Base-by-base conservation (phyloP, 2,797 vertebrate species). In the Karalla daura region DNA sequence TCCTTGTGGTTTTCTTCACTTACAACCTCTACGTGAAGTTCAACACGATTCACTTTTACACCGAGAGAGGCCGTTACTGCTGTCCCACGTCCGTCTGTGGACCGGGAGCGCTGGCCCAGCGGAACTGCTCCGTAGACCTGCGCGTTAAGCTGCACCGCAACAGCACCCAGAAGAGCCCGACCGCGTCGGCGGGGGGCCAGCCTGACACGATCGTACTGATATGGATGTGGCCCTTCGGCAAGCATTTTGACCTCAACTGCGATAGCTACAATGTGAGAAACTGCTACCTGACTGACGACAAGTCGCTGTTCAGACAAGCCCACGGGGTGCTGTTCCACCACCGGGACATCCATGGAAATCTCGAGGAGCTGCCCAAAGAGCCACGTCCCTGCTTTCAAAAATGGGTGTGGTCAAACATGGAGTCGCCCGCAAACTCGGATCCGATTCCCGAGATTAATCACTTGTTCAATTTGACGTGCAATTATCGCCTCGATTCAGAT, bases 371-470 rank as follows among this genome's bases (percentile, higher is more conserved):
- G 18, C 75, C 60, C 0, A 25, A 23, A 28, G 20, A 47, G 7
- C 28, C 28, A 30, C 68, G 75, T 13, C 79, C 81, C 8, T 21
- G 15, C 17, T 53, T 71, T 12, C 83, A 88, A 55, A 87, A 79
- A 43, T 88, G 82, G 86, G 49, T 86, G 13, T 88, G 84, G 84
- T 67, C 13, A 4, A 85, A 83, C 30, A 70, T 74, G 78, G 85
- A 87, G 70, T 81, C 86, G 17, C 83, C 86, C 4, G 25, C 2
- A 2, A 17, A 80, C 58, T 44, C 62, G 2, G 0, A 0, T 2
- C 2, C 0, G n/a, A 1, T 13, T 0, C 7, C 43, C 7, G 0
- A 0, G 5, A 3, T 74, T 7, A 49, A 80, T 1, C 0, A 58
- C 2, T 3, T 68, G 2, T 80, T 86, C 24, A 89, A 89, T 32